Base-by-base conservation (phyloP, 2,797 vertebrate genomes). In the Acrossocheilus fasciatus region DNA sequence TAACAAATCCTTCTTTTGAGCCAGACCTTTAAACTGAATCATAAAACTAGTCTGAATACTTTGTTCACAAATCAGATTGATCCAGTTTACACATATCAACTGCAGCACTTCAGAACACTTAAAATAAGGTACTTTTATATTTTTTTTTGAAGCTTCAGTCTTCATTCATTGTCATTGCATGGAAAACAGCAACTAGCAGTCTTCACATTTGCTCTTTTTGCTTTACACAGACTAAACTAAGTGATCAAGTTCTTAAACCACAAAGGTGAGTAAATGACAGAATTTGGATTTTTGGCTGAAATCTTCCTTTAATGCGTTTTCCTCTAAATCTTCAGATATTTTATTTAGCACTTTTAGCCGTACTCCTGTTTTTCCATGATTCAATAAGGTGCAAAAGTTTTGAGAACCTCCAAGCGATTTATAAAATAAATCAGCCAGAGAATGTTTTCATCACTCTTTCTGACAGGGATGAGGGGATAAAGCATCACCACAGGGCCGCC, bases 401-500 rank as follows among this genome's bases (percentile, higher is more conserved):
- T 50, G 45, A 81, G 41, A 75, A 43, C 26, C 75, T 70, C 52
- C 23, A 50, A 79, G 73, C 54, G 12, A 34, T 59, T 36, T 52
- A 45, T 81, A 34, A 78, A 62, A 85, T 69, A 76, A 81, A 85
- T 85, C 74, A 87, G 64, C 15, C 81, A 85, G 57, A 62, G 78
- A 89, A 70, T 74, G 76, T 85, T 62, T 82, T 76, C 79, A 52
- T 86, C 69, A 86, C 88, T 87, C 83, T 90, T 86, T 89, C 80
- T 88, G 91, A 87, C 87, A 86, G 89, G 88, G 83, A 80, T 92
- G 90, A 90, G 87, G 89, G 91, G 91, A 91, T 92, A 89, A 94
- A 94, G 90, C 18, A 89, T 90, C 87, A 89, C 90, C 86, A 83
- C 90, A 92, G 94, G 93, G 92, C 91, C 90, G 90, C 78, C 90